These are phyloP conservation scores for Limonius californicus DNA, from an alignment of 1,140 invertebrate species.

Conservation along the genomic window DNA sequence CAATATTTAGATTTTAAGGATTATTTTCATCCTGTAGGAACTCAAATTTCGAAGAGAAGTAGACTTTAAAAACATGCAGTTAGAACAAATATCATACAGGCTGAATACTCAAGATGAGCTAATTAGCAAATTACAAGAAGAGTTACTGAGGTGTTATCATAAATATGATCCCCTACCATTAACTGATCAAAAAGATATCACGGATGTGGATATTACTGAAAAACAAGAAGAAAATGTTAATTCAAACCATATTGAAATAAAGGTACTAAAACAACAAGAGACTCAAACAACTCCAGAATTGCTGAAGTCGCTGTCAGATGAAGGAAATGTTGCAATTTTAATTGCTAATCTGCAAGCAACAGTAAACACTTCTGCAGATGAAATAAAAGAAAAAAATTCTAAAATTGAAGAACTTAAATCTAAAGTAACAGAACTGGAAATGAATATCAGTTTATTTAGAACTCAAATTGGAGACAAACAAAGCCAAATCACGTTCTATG, in stretches of 20 bases:
- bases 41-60: conserved; percentile 35
- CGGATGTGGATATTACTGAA: no score
- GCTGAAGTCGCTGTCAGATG: not conserved
- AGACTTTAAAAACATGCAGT: conserved; percentile 41
- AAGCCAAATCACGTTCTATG: conserved; percentile 42
- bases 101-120: conserved; percentile 40
- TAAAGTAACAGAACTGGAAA: conserved; percentile 33
- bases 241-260: not conserved
- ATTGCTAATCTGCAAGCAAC: not conserved
- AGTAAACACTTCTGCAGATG: conserved; percentile 12
- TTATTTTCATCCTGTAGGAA: no score
- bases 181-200: no score
- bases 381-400: conserved; percentile 23
- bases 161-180: not conserved
- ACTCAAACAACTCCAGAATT: not conserved
- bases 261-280: not conserved
- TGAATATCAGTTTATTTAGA: conserved; percentile 35
- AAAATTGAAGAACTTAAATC: conserved; percentile 29
- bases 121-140: conserved; percentile 42
- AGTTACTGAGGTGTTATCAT: conserved; percentile 31
- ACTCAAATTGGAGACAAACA: conserved; percentile 42
- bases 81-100: conserved; percentile 35
- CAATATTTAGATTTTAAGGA: no score
- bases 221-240: not conserved
- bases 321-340: not conserved